Evolutionary conservation across 2,888 invertebrate genomes (phyloP), one percentile per base, ranked within the genome.

Genomic region (Acanthacorydalis orientalis): DNA sequence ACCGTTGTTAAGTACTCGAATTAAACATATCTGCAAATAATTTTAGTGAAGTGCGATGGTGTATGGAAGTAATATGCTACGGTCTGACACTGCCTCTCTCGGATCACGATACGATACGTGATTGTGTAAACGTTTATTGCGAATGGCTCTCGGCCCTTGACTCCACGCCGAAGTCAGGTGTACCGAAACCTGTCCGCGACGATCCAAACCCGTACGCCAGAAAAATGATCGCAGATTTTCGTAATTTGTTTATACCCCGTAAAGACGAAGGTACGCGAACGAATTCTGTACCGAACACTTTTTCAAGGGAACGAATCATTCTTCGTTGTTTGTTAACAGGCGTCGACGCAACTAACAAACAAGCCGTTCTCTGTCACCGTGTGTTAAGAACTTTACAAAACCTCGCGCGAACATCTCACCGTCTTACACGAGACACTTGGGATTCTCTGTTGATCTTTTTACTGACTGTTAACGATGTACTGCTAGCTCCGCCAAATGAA

Each of bases 71-170:
- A 11, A 80, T 96, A 51, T 87, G 95, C 57, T 93, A 81, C 67
- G 95, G 96, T 0, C 72, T 97, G 4, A 87, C 90, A 11, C 69
- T 96, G 41, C 92, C 93, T 0, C 68, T 96, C 43, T 74, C 80
- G 34, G 95, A 96, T 65, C 91, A 93, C 63, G 93, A 93, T 57
- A 89, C 92, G 0, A 83, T 96, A 46, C 83, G 92, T 53, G 93
- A 95, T 65, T 96, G 95, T 64, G 95, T 95, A 39, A 89, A 89
- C 62, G 85, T 96, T 34, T 96, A 96, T 62, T 95, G 93, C 64
- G 92, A 96, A 60, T 97, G 96, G 96, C 69, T 97, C 53, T 83
- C 88, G 0, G 87, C 93, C 2, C 69, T 96, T 52, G 78, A 87
- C 54, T 81, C 84, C 23, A 77, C 77, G 31, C 87, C 90, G 1